Conservation (phyloP, 2,113 vertebrate genomes). For the Miniopterus natalensis region DNA sequence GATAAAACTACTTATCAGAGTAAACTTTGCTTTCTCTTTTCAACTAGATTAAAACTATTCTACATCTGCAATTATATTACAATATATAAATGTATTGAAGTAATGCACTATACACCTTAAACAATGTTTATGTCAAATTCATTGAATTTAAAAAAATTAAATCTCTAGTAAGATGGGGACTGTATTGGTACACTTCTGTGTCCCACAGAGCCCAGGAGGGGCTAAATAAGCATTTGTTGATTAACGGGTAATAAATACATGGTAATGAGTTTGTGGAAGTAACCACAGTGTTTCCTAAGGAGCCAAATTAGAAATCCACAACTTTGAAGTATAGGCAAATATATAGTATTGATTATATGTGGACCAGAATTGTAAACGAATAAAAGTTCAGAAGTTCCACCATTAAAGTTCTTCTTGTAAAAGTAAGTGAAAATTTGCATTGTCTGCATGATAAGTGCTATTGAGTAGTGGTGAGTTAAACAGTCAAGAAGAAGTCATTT, state of each 20-base stretch:
- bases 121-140: neutral
- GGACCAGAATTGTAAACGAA: neutral
- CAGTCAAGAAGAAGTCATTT: neutral
- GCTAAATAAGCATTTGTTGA: neutral
- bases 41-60: neutral
- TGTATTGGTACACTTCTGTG: neutral
- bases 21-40: neutral
- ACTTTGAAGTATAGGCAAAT: neutral
- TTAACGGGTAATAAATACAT: neutral
- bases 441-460: neutral
- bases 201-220: neutral
- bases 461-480: neutral
- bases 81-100: neutral
- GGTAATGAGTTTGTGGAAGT: neutral
- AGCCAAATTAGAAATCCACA: neutral
- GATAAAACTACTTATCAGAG: neutral
- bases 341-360: neutral
- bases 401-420: slow-evolving; percentile 43
- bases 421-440: neutral
- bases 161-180: neutral
- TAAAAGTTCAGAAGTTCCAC: neutral
- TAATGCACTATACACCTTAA: neutral
- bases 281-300: neutral
- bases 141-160: neutral
- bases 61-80: neutral